These are phyloP conservation scores for Centroberyx gerrardi DNA, from an alignment of 2,797 vertebrate species.

Conservation along the genomic window DNA sequence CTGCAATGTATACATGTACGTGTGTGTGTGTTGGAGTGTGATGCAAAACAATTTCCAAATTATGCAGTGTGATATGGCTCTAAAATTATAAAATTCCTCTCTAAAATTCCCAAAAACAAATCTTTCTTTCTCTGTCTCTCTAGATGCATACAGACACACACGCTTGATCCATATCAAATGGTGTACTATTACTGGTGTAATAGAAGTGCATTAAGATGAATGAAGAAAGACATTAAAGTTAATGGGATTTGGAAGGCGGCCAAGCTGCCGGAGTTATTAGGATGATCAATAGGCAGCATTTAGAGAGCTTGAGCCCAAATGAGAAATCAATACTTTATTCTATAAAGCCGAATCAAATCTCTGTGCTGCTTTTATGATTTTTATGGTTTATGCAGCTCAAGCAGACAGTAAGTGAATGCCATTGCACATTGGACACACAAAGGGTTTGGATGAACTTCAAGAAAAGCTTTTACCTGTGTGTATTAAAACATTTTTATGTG, in stretches of 20 bases:
- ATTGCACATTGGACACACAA: not conserved
- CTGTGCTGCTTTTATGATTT: conserved; percentile 31
- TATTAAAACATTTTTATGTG: too few species aligned
- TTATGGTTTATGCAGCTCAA: not conserved
- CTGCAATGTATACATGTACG: too few species aligned
- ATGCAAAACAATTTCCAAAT: too few species aligned
- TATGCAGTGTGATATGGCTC: not conserved
- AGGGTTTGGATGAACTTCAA: not conserved
- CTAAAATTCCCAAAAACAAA: too few species aligned
- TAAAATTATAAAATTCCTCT: too few species aligned
- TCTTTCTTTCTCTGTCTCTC: too few species aligned
- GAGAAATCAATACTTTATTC: conserved; percentile 50
- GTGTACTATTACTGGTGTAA: not conserved
- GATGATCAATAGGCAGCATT: conserved; percentile 37
- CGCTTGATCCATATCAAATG: not conserved
- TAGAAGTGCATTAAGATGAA: conserved; percentile 15
- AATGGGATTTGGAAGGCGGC: conserved; percentile 20
- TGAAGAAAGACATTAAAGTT: conserved; percentile 18
- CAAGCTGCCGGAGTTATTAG: conserved; percentile 26
- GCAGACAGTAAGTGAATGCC: not conserved
- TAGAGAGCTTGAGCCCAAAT: conserved; percentile 22
- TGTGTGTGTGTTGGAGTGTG: too few species aligned
- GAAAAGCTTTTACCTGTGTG: too few species aligned
- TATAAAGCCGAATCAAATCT: conserved; percentile 22
- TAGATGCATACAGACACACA: conserved; percentile 7